These are phyloP conservation scores for Menura novaehollandiae DNA, from an alignment of 2,113 vertebrate genomes.

Conservation along the genomic window DNA sequence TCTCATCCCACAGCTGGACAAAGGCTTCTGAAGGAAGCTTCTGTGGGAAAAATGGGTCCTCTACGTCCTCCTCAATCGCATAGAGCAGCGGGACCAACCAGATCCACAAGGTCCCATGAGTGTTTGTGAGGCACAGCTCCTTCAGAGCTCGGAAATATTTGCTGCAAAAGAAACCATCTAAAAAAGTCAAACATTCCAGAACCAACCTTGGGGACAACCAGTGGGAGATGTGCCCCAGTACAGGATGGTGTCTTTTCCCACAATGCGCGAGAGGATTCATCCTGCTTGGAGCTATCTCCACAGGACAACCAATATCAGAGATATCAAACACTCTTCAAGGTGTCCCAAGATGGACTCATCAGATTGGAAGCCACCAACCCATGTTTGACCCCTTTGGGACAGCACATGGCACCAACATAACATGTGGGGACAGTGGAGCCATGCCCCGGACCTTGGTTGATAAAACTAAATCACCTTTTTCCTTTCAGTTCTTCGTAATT, in stretches of 20 bases:
- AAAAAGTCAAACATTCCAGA: neutral
- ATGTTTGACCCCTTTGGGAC: neutral
- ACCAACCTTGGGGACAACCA: too few species aligned
- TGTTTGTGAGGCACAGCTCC: neutral
- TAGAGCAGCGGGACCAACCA: neutral
- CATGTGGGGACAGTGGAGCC: neutral
- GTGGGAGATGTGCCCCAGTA: neutral
- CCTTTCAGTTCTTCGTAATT: neutral
- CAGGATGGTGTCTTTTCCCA: too few species aligned
- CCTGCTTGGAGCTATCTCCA: neutral
- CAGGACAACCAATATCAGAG: neutral
- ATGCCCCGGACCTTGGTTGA: neutral
- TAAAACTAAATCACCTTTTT: neutral
- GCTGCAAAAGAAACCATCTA: neutral
- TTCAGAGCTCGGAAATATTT: neutral
- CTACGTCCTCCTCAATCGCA: neutral
- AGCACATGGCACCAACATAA: neutral
- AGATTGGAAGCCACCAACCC: neutral
- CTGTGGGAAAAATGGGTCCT: accelerated
- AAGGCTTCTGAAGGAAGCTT: neutral
- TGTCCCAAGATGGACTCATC: too few species aligned
- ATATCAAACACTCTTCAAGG: neutral
- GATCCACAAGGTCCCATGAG: neutral
- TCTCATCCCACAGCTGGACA: neutral
- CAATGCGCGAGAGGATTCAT: neutral